Base-by-base conservation (phyloP, 2,888 invertebrate genomes). In the Drosophila neotestacea region DNA sequence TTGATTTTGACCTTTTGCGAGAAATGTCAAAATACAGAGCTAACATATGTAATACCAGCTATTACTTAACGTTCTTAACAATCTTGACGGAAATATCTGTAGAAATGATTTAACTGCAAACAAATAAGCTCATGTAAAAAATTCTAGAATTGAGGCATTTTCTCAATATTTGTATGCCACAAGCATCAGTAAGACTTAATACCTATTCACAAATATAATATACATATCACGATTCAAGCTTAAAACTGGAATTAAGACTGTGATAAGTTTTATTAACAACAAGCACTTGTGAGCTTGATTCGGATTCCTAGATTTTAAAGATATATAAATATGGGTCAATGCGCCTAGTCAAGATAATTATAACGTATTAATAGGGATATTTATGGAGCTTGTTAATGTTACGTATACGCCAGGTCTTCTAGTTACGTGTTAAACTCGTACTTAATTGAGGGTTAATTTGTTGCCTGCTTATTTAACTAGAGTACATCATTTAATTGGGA, bases 351-450 rank as follows among this genome's bases (percentile, higher is more conserved):
- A 10, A 5, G 4, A 4, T 10, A 22, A 11, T 22, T 22, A 22
- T 22, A 42, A 9, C 22, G 22, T 22, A 22, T 22, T 3, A 22
- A 22, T 22, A 2, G 4, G 42, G 10, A 3, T 10, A 42, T 5
- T 10, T 10, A 42, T 9, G n/a, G 10, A 9, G 34, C 2, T 22
- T 22, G 34, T n/a, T 13, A 9, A 39, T 30, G 30, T 56, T 69
- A 69, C 51, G 55, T 75, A 59, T 59, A 59, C 54, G 39, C 6
- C 38, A 7, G 38, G 46, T 22, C 7, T 16, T 39, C 22, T n/a
- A 13, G 13, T 11, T 27, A 41, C 13, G 9, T 22, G 28, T 34
- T 1, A 6, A 44, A 9, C 32, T 42, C 4, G 27, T 11, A 32
- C 5, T 9, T 46, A 44, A 44, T 39, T 27, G 27, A 22, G 7